A percentile compares a stretch with the other conserved stretches of the same genome.
Conservation (phyloP, 2,113 vertebrate species). For the Poeciliopsis occidentalis region DNA sequence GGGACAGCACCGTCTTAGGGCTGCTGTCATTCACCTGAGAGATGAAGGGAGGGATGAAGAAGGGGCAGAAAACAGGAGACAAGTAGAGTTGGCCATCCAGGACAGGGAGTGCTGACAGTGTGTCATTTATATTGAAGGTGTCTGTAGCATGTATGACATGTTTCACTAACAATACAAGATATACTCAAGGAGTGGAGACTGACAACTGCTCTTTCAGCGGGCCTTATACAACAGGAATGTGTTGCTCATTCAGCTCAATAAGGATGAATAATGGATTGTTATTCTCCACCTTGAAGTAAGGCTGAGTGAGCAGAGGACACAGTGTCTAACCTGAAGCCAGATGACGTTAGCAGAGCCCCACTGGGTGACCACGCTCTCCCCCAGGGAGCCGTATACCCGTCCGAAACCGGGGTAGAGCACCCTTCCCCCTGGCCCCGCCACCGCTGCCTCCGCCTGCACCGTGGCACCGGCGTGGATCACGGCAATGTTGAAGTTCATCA, state of each 20-base stretch:
- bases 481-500: slow-evolving; percentile 84
- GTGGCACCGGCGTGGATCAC: slow-evolving; percentile 82
- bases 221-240: slow-evolving; percentile 32
- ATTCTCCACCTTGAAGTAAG: slow-evolving; percentile 54
- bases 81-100: slow-evolving; percentile 14
- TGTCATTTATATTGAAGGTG: slow-evolving; percentile 39
- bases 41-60: slow-evolving; percentile 16
- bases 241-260: slow-evolving; percentile 60
- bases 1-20: slow-evolving; percentile 91
- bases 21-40: slow-evolving; percentile 92
- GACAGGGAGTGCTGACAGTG: slow-evolving; percentile 38
- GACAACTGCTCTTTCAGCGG: slow-evolving; percentile 31
- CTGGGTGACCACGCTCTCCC: slow-evolving; percentile 86
- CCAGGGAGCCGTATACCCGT: slow-evolving; percentile 82
- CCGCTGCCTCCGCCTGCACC: slow-evolving; percentile 78
- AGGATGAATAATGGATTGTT: slow-evolving; percentile 68
- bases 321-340: slow-evolving; percentile 84
- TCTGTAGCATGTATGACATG: slow-evolving; percentile 38
- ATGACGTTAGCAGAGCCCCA: slow-evolving; percentile 88
- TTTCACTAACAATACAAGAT: neutral
- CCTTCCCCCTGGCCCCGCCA: slow-evolving; percentile 80
- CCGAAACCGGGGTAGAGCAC: slow-evolving; percentile 88
- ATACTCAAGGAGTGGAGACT: neutral
- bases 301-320: slow-evolving; percentile 53
- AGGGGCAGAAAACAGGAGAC: slow-evolving; percentile 15